Percentiles rank a stretch among this genome's conserved stretches.
These are phyloP conservation scores for Operophtera brumata DNA, from an alignment of 2,888 invertebrate genomes.

Conservation along the genomic window DNA sequence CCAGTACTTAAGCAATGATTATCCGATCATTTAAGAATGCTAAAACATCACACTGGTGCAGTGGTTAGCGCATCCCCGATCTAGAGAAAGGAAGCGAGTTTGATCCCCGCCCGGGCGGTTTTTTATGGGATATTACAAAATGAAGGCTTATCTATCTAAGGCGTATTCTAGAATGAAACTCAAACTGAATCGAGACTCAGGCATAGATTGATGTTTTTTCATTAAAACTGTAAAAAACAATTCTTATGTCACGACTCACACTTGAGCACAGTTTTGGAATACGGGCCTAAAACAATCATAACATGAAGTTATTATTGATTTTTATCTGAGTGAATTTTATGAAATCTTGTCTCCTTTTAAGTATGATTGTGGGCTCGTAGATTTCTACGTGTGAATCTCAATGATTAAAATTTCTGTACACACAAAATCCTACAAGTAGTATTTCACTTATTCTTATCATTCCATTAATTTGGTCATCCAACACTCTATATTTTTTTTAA, in stretches of 20 bases:
- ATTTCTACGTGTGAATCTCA: conserved; percentile 53
- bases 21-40: background rate
- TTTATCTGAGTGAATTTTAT: background rate
- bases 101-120: no score
- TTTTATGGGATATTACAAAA: background rate
- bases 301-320: background rate
- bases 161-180: no score
- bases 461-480: conserved; percentile 50
- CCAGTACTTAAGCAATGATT: background rate
- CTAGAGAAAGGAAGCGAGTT: no score
- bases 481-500: conserved; percentile 14
- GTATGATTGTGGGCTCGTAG: conserved; percentile 31
- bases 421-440: conserved; percentile 28
- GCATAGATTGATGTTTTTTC: no score
- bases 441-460: conserved; percentile 52
- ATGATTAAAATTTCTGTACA: conserved; percentile 25
- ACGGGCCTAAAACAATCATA: no score
- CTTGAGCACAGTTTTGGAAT: no score
- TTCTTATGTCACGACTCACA: no score
- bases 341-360: conserved; percentile 13
- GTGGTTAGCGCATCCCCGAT: no score
- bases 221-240: no score
- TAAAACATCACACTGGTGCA: background rate
- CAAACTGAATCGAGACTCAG: no score
- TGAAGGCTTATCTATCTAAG: no score